Evolutionary conservation across 2,797 vertebrate species (phyloP), one percentile per base, ranked within the genome.

Genomic region (Epinephelus awoara): DNA sequence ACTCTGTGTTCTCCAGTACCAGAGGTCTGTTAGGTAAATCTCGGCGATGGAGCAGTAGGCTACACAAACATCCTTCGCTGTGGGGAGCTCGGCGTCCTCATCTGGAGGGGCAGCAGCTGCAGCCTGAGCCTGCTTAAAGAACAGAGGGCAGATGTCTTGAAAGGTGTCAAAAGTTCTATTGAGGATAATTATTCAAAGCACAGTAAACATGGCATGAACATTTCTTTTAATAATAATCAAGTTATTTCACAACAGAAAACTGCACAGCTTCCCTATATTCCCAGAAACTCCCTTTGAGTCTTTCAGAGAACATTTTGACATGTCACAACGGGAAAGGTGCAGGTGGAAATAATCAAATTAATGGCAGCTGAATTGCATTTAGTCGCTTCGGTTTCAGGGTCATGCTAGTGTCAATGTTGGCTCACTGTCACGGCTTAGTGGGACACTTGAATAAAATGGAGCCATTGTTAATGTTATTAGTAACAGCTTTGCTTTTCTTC

Each of bases 11-110:
- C 58, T 78, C 10, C 40, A 42, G 89, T 95, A 97, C 96, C 96
- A 96, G 75, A 97, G 95, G 92, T 97, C 96, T 67, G 96, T 96
- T 50, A 97, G 92, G 88, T 95, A 97, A 88, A 97, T 96, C 91
- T 97, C 96, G 14, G 96, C 95, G 0, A 96, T 87, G 42, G 96
- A 96, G 82, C 96, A 97, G 91, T 95, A 96, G 59, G 96, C 96
- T 65, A 93, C 90, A 66, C 94, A 94, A 44, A 96, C 90, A 21
- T 97, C 96, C 79, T 95, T 96, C 2, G 65, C 55, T 69, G 92
- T 94, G 23, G 90, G 92, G 4, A 83, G 75, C 50, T 93, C 85
- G 1, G 68, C 34, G 57, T 92, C 86, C n/a, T 91, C 79, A 19
- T 88, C 83, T 21, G 78, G 54, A 18, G n/a, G 51, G 11, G 90